These are phyloP conservation scores for Hypercompe scribonia DNA, from an alignment of 2,888 invertebrate genomes.

Conservation along the genomic window DNA sequence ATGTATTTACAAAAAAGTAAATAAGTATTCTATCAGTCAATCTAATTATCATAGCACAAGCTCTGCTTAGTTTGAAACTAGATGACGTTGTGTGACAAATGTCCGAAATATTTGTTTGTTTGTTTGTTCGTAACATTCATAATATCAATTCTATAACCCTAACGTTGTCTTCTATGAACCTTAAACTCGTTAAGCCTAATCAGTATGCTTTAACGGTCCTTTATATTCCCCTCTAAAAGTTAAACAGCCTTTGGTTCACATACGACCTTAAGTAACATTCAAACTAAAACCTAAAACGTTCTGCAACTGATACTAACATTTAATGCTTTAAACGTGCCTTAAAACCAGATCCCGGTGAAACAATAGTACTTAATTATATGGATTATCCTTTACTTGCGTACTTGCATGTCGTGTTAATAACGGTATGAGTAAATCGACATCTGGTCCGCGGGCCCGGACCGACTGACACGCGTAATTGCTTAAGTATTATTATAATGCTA, in stretches of 20 bases:
- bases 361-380: constrained; percentile 65
- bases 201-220: not conserved
- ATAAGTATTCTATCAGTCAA: too few species aligned
- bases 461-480: constrained; percentile 65
- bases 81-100: too few species aligned
- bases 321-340: constrained; percentile 52
- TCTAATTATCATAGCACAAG: too few species aligned
- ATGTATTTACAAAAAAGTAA: too few species aligned
- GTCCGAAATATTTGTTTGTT: too few species aligned
- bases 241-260: constrained; percentile 16
- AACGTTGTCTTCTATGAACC: not conserved
- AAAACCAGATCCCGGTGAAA: constrained; percentile 57
- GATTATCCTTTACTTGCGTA: constrained; percentile 62
- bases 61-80: too few species aligned
- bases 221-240: constrained; percentile 1
- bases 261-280: not conserved
- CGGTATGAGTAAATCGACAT: constrained; percentile 69
- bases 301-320: constrained; percentile 46
- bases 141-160: not conserved
- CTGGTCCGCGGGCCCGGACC: constrained; percentile 68
- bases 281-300: constrained; percentile 34
- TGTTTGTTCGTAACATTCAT: not conserved
- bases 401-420: constrained; percentile 65
- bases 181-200: not conserved
- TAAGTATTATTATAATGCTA: constrained; percentile 77